Conservation (phyloP, 1,140 invertebrate species). For the Aphaenogaster rudis region DNA sequence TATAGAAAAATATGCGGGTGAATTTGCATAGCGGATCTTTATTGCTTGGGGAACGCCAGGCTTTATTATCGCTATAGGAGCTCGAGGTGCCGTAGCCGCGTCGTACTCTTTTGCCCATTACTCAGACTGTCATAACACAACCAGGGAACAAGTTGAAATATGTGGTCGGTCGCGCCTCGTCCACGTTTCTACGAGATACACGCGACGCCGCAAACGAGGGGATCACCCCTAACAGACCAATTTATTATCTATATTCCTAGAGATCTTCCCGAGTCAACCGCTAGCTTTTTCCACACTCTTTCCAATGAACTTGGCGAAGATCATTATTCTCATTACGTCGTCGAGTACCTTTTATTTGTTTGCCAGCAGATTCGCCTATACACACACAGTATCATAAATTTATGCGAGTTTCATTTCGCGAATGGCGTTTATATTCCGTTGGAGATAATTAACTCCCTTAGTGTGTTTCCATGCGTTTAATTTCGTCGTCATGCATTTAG, state of each 20-base stretch:
- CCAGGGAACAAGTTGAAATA: constrained; percentile 81
- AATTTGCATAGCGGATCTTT: constrained; percentile 82
- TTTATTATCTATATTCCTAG: constrained; percentile 68
- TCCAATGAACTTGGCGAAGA: background rate
- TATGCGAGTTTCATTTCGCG: background rate
- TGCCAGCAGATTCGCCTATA: background rate
- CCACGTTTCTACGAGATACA: constrained; percentile 65
- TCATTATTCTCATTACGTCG: constrained; percentile 18
- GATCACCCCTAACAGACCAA: constrained; percentile 74
- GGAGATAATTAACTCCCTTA: background rate
- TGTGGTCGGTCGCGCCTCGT: constrained; percentile 72
- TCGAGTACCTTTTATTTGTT: background rate
- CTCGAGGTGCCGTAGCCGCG: constrained; percentile 51
- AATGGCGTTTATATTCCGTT: background rate
- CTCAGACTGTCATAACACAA: constrained; percentile 78
- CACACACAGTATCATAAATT: background rate
- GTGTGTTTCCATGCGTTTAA: background rate
- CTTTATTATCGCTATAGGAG: constrained; percentile 75
- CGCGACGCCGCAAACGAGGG: constrained; percentile 74
- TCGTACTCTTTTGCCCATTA: constrained; percentile 77
- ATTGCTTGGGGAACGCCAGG: constrained; percentile 73
- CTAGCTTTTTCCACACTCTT: constrained; percentile 6
- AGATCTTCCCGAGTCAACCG: background rate
- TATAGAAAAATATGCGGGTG: constrained; percentile 78
- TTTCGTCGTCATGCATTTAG: background rate